Conservation (phyloP, 2,888 invertebrate genomes). For the Ochropleura plecta region DNA sequence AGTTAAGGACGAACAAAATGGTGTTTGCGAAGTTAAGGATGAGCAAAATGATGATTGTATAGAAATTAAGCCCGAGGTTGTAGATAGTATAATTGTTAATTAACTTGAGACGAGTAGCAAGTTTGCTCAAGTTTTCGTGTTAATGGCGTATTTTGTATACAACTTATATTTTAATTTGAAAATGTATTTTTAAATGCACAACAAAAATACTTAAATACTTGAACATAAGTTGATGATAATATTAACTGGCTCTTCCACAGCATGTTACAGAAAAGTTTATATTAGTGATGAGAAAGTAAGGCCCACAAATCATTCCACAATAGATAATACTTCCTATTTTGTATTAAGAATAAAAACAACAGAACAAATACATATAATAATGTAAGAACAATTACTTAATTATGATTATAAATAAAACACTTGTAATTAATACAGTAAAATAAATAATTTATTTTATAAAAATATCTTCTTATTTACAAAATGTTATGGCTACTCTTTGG, state of each 20-base stretch:
- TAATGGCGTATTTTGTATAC: neutral
- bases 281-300: slow-evolving; percentile 19
- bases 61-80: slow-evolving; percentile 33
- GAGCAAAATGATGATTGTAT: slow-evolving; percentile 55
- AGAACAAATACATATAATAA: slow-evolving; percentile 43
- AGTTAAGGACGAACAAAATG: slow-evolving; percentile 70
- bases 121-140: neutral
- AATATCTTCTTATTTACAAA: slow-evolving; percentile 60
- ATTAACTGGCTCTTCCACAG: neutral
- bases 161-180: neutral
- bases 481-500: slow-evolving; percentile 62
- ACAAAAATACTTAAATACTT: neutral
- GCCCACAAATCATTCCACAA: slow-evolving; percentile 38
- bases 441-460: slow-evolving; percentile 61
- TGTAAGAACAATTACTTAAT: slow-evolving; percentile 46
- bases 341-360: slow-evolving; percentile 2
- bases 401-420: slow-evolving; percentile 46
- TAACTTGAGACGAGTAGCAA: neutral
- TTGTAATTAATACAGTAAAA: slow-evolving; percentile 29
- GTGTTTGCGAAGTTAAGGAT: slow-evolving; percentile 63
- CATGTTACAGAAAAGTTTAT: neutral
- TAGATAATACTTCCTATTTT: slow-evolving; percentile 1
- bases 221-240: neutral
- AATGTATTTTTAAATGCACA: neutral
- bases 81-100: slow-evolving; percentile 20